A percentile compares a stretch with the other conserved stretches of the same genome.
phyloP scores from a whole-genome alignment of 2,888 invertebrate species.

The Heliconius aoede region DNA sequence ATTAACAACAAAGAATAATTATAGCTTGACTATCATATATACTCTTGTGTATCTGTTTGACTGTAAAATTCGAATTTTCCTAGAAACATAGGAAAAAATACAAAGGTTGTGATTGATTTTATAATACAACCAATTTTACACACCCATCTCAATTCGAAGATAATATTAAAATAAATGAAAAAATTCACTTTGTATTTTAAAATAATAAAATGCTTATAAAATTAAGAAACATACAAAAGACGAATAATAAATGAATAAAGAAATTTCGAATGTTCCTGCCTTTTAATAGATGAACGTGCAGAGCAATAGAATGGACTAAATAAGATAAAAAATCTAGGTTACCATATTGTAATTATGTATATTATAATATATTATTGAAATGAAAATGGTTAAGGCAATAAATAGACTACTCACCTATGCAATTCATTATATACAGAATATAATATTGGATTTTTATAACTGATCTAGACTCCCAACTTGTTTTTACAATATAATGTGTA shows the following conservation, averaged over 20 bases:
- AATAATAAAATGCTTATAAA: conserved; percentile 8
- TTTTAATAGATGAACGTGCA: conserved; percentile 29
- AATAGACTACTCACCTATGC: conserved; percentile 61
- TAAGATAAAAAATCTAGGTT: not conserved
- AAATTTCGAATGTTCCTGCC: conserved; percentile 35
- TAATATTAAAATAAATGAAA: not conserved
- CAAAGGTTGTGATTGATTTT: conserved; percentile 52
- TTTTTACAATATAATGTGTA: conserved; percentile 40
- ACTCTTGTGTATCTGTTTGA: not conserved
- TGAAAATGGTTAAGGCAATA: conserved; percentile 66
- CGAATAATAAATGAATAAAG: conserved; percentile 21
- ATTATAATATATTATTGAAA: not conserved
- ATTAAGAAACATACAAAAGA: not conserved
- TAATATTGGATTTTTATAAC: conserved; percentile 61
- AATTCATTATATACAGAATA: conserved; percentile 57
- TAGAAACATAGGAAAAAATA: conserved; percentile 39
- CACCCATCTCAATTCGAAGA: conserved; percentile 14
- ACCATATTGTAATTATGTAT: conserved; percentile 2
- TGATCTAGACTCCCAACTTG: conserved; percentile 55
- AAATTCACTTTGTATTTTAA: not conserved
- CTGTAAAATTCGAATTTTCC: conserved; percentile 28
- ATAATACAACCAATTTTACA: conserved; percentile 45
- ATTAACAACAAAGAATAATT: not conserved
- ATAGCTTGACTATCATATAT: not conserved
- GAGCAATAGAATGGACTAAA: not conserved